Percentiles rank a stretch among this genome's conserved stretches.
Conservation (phyloP, 2,113 vertebrate genomes). For the Hemiscyllium ocellatum region DNA sequence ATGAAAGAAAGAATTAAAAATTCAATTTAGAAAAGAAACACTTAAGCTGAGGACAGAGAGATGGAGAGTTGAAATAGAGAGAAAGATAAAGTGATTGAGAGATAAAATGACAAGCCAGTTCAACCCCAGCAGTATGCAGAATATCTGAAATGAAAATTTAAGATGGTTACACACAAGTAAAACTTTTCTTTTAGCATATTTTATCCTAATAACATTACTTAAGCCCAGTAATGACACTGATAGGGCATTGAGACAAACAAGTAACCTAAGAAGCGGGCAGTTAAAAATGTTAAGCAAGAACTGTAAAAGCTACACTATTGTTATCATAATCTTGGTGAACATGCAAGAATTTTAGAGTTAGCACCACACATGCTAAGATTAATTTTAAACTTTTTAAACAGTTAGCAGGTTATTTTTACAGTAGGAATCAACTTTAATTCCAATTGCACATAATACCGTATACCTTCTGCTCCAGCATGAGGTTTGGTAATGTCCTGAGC, state of each 20-base stretch:
- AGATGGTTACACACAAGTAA: background rate
- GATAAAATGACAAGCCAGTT: background rate
- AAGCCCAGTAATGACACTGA: background rate
- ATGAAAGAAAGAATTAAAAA: background rate
- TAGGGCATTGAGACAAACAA: background rate
- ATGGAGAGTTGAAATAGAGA: too few species aligned
- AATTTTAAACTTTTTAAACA: background rate
- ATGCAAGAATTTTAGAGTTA: background rate
- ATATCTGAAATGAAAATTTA: background rate
- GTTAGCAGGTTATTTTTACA: background rate
- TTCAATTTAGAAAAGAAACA: background rate
- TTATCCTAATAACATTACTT: background rate
- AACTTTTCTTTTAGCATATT: background rate
- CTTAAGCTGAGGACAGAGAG: background rate
- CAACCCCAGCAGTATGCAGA: background rate
- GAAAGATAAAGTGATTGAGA: background rate
- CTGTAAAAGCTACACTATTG: background rate
- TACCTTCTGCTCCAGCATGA: slow-evolving; percentile 55
- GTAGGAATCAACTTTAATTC: background rate
- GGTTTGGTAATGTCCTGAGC: slow-evolving; percentile 49
- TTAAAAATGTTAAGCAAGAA: background rate
- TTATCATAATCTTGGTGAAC: background rate
- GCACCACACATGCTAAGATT: background rate
- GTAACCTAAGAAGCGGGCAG: background rate
- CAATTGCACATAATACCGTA: background rate